These are phyloP conservation scores for Sebastes cheni DNA, from an alignment of 2,797 vertebrate species.

Conservation along the genomic window DNA sequence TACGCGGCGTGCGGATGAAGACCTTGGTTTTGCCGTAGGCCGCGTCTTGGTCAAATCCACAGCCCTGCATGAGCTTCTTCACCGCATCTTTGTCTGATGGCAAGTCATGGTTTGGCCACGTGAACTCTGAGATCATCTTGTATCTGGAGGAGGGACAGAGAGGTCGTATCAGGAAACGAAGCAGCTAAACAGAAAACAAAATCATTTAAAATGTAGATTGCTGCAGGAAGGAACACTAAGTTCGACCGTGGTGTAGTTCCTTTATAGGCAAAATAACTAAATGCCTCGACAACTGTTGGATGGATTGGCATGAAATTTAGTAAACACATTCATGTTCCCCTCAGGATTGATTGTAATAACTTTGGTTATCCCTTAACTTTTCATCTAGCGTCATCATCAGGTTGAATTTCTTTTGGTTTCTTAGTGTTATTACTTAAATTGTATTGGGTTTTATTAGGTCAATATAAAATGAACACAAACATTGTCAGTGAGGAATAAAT, in stretches of 20 bases:
- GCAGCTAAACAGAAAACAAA: not conserved
- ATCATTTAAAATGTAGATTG: not conserved
- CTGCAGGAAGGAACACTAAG: not conserved
- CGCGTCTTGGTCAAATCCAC: slow-evolving; percentile 91
- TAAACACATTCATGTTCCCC: no score
- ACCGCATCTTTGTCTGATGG: slow-evolving; percentile 92
- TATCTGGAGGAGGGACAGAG: slow-evolving; percentile 80
- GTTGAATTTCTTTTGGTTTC: no score
- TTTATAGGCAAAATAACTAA: fast-evolving
- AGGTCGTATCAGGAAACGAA: not conserved
- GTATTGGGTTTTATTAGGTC: no score
- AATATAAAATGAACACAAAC: no score
- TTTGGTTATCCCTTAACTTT: no score
- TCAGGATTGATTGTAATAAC: fast-evolving
- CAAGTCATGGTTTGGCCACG: slow-evolving; percentile 97
- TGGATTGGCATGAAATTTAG: fast-evolving
- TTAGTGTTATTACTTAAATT: no score
- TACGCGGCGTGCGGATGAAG: slow-evolving; percentile 95
- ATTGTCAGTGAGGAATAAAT: not conserved
- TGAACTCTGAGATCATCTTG: slow-evolving; percentile 98
- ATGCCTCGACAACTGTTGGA: no score
- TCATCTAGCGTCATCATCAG: no score
- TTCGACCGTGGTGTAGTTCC: fast-evolving
- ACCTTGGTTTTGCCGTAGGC: slow-evolving; percentile 97
- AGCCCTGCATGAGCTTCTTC: slow-evolving; percentile 88